Percentiles rank a stretch among this genome's conserved stretches.
Conservation (phyloP, 2,113 vertebrate genomes). For the Acrocephalus arundinaceus region DNA sequence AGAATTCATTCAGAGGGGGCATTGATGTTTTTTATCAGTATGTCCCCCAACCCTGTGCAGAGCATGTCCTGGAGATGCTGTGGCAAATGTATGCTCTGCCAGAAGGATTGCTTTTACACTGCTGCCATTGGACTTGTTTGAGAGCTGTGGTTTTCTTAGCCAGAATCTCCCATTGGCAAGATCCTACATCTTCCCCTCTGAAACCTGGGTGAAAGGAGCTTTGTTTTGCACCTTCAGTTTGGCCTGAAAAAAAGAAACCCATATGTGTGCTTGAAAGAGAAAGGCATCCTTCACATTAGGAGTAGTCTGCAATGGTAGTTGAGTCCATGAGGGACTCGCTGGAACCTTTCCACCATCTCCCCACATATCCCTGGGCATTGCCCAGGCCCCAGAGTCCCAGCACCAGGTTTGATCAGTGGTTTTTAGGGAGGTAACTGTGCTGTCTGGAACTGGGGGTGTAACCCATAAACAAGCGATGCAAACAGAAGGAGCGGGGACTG, state of each 20-base stretch:
- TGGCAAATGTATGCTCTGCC: background rate
- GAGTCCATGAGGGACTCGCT: rapidly evolving
- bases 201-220: background rate
- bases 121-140: background rate
- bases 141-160: background rate
- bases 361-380: background rate
- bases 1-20: background rate
- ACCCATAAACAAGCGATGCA: background rate
- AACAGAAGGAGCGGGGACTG: background rate
- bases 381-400: background rate
- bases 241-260: background rate
- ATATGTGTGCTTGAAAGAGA: background rate
- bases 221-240: background rate
- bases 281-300: background rate
- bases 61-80: background rate
- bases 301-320: background rate
- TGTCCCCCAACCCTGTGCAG: background rate
- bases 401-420: background rate
- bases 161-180: background rate
- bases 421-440: background rate
- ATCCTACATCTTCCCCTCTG: background rate
- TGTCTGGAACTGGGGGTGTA: background rate
- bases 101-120: background rate
- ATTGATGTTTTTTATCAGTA: background rate
- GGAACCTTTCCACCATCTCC: background rate